Percentiles rank a stretch among this genome's conserved stretches.
These are phyloP conservation scores for Parochlus steinenii DNA, from an alignment of 2,888 invertebrate genomes.

Conservation along the genomic window DNA sequence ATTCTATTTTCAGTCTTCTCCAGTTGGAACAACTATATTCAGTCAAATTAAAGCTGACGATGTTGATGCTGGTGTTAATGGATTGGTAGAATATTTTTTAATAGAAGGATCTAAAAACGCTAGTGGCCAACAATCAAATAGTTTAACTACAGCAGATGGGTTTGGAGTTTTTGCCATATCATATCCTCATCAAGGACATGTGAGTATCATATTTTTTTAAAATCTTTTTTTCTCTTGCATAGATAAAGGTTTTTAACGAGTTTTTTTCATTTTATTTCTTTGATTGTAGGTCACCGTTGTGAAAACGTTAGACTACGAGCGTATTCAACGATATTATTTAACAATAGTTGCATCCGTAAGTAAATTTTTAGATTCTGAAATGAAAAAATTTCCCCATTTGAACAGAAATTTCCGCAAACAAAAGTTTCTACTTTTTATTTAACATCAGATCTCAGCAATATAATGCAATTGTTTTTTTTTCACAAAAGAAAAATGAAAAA, in stretches of 20 bases:
- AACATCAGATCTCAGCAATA: too few species aligned
- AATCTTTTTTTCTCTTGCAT: background rate
- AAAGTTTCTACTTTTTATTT: too few species aligned
- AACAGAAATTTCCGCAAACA: too few species aligned
- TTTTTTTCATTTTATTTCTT: background rate
- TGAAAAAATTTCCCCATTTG: too few species aligned
- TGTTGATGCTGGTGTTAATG: slow-evolving; percentile 64
- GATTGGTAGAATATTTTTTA: slow-evolving; percentile 60
- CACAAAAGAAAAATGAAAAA: too few species aligned
- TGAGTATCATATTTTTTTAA: background rate
- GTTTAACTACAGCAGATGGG: slow-evolving; percentile 46
- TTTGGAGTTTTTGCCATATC: slow-evolving; percentile 60
- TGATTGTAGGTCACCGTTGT: slow-evolving; percentile 42
- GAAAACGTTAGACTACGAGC: slow-evolving; percentile 62
- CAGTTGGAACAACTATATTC: slow-evolving; percentile 64
- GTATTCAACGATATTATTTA: slow-evolving; percentile 60
- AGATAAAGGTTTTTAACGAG: background rate
- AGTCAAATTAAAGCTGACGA: slow-evolving; percentile 54
- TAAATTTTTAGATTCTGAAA: too few species aligned
- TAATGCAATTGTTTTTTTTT: too few species aligned
- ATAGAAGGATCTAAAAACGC: slow-evolving; percentile 40
- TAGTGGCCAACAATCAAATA: slow-evolving; percentile 27
- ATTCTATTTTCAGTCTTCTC: slow-evolving; percentile 43
- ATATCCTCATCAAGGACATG: slow-evolving; percentile 62
- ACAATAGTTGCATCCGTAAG: slow-evolving; percentile 66